phyloP scores from a whole-genome alignment of 2,113 vertebrate genomes.

The Callaeas wilsoni region DNA sequence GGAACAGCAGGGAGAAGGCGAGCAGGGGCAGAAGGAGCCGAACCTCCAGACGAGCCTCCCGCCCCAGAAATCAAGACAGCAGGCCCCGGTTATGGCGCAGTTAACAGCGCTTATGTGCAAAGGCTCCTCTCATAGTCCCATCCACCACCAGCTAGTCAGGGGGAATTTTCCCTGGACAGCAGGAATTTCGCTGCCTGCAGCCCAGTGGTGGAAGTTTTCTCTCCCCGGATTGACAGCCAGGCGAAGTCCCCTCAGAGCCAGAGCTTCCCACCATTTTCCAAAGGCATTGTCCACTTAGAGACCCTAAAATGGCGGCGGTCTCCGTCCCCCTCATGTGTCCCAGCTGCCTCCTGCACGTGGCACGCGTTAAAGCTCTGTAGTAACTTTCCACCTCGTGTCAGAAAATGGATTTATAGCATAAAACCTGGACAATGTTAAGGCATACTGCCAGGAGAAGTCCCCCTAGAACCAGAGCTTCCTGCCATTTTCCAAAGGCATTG shows the following conservation, averaged over 20 bases:
- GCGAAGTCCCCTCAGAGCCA: neutral
- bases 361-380: fast-evolving
- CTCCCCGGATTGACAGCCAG: neutral
- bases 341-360: fast-evolving
- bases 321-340: fast-evolving
- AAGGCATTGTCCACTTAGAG: fast-evolving
- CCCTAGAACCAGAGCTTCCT: neutral
- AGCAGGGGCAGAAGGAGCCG: fast-evolving
- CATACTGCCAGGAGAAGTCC: too few species aligned
- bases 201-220: neutral
- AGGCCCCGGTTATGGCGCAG: fast-evolving
- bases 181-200: neutral
- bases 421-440: neutral
- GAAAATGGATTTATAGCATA: neutral
- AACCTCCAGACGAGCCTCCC: fast-evolving
- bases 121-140: neutral
- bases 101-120: fast-evolving
- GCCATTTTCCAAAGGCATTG: neutral
- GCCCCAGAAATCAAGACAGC: fast-evolving
- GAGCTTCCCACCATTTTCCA: neutral
- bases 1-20: neutral
- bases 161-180: fast-evolving
- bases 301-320: fast-evolving
- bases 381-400: neutral
- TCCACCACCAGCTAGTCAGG: fast-evolving